Base-by-base conservation (phyloP, 35 echinoderm and acorn worm species). In the Strongylocentrotus purpuratus region DNA sequence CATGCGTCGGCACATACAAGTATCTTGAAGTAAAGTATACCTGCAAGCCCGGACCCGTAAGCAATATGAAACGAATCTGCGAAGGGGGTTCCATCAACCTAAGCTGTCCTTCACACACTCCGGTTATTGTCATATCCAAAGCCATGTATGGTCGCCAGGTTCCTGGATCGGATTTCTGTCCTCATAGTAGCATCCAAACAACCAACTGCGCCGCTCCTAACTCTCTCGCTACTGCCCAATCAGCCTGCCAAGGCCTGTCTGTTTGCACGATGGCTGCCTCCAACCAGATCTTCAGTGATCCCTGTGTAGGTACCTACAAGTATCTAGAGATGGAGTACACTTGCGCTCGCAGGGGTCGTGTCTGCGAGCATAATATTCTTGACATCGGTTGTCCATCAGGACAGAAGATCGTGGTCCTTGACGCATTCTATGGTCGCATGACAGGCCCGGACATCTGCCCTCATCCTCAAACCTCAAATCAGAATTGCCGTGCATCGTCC, bases 281-380 rank as follows among this genome's bases (percentile, higher is more conserved):
- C 9, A 97, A 97, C 48, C 35, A 32, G 11, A 95, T 97, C 8
- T 97, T 97, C 88, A 35, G 89, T 47, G 97, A 97, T 87, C 97
- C 97, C 12, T 97, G 97, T 50, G 2, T 25, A 31, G 95, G 97
- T 45, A 97, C 97, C 20, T 96, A 86, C 94, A 97, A 97, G 35
- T 97, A 97, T 55, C 88, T 97, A 31, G 95, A 96, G 25, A 92
- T 97, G 11, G 28, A 48, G 33, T 97, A 96, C 95, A 46, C 31
- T 18, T 94, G 58, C 61, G 55, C 33, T 32, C 61, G 59, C 8
- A 86, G 85, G 25, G 31, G n/a, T 31, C 91, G 91, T 32, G 91
- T 58, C 46, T 93, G 91, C 48, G 91, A 93, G 91, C 91, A 58
- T 58, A 31, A 20, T 12, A 90, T 48, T 1, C n/a, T 95, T 11